A percentile compares a stretch with the other conserved stretches of the same genome.
These are phyloP conservation scores for Cenopis cana DNA, from an alignment of 2,888 invertebrate species.

Conservation along the genomic window DNA sequence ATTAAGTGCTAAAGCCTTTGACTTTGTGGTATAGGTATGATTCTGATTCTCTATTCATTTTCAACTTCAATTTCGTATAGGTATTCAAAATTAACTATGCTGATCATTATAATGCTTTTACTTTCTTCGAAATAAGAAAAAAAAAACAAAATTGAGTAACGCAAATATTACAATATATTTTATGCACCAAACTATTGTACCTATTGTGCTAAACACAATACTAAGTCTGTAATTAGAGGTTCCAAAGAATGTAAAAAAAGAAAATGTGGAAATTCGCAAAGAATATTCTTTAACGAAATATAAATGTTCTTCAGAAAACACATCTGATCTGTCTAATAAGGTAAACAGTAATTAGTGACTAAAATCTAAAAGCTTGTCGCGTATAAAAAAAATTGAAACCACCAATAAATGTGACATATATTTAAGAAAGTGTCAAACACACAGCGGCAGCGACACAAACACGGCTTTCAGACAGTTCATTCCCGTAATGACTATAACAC, in stretches of 20 bases:
- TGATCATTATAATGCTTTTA: too few species aligned
- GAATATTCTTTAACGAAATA: neutral
- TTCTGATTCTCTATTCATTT: too few species aligned
- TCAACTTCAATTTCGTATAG: too few species aligned
- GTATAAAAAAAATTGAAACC: conserved; percentile 13
- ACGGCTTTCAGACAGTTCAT: conserved; percentile 24
- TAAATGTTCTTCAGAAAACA: neutral
- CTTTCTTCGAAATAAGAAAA: too few species aligned
- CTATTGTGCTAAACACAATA: neutral
- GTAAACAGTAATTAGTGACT: neutral
- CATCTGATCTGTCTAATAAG: neutral
- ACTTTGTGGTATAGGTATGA: too few species aligned
- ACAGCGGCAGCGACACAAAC: neutral
- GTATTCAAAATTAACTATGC: too few species aligned
- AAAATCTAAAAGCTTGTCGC: neutral
- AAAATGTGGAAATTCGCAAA: neutral
- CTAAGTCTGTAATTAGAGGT: neutral
- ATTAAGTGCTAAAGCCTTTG: too few species aligned
- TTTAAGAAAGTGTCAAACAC: conserved; percentile 23
- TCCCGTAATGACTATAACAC: conserved; percentile 13
- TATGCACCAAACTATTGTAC: neutral
- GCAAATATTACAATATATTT: neutral
- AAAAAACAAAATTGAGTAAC: too few species aligned
- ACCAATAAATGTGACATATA: conserved; percentile 7
- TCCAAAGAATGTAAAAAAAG: neutral